Conservation (phyloP, 2,888 invertebrate genomes). For the Ernsta delagoae region DNA sequence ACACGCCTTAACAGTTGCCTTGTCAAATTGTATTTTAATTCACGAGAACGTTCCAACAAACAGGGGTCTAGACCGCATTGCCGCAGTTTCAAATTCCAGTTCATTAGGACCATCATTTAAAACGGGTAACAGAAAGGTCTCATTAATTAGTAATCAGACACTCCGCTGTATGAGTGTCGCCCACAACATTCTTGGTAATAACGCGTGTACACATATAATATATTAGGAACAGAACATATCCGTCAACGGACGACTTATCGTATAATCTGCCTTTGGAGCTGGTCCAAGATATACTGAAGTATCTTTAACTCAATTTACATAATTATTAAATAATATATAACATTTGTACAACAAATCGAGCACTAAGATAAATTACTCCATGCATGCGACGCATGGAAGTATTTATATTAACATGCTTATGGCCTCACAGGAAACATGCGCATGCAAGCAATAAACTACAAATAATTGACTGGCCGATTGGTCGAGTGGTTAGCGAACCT, state of each 20-base stretch:
- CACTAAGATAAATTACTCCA: too few species aligned
- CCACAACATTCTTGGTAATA: background rate
- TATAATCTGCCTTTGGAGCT: conserved; percentile 3
- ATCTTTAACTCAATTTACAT: background rate
- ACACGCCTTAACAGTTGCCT: background rate
- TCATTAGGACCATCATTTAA: conserved; percentile 5
- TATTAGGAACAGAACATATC: conserved; percentile 1
- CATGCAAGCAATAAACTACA: too few species aligned
- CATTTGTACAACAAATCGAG: too few species aligned
- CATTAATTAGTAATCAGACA: conserved; percentile 27
- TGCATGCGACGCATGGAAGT: too few species aligned
- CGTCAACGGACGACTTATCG: conserved; percentile 16
- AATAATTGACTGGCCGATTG: too few species aligned
- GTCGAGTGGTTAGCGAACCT: too few species aligned
- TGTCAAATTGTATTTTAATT: background rate
- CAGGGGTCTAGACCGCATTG: background rate
- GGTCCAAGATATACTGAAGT: background rate
- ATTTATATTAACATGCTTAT: too few species aligned
- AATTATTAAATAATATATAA: too few species aligned
- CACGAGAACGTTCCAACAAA: background rate
- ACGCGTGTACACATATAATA: conserved; percentile 2
- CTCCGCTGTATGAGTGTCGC: background rate
- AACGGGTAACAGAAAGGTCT: background rate
- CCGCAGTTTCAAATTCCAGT: conserved; percentile 6
- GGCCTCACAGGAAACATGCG: too few species aligned